A percentile compares a stretch with the other conserved stretches of the same genome.
Evolutionary conservation across 2,113 vertebrate genomes (phyloP).

Genomic region (Nannospalax galili): DNA sequence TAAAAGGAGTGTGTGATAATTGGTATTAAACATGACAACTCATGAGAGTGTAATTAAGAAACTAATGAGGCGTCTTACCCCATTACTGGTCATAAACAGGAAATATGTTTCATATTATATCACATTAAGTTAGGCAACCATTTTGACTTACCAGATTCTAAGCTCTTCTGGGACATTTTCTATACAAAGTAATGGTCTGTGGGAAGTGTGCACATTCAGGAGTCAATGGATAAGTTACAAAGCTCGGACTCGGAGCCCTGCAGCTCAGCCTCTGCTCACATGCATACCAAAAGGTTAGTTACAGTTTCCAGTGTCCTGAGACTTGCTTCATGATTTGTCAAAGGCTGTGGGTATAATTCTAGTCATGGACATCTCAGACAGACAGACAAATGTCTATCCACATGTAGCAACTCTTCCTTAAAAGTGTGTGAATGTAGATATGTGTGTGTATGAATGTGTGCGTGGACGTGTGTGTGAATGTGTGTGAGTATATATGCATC

Average conservation of each 20-base stretch:
- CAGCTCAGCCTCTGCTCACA: background rate
- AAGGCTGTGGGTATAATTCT: background rate
- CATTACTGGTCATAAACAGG: constrained; percentile 26
- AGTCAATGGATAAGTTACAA: background rate
- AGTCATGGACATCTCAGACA: background rate
- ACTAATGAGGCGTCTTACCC: constrained; percentile 46
- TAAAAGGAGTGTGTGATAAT: constrained; percentile 56
- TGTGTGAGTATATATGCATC: too few species aligned
- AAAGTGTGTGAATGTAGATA: background rate
- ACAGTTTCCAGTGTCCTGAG: background rate
- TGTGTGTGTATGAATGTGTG: too few species aligned
- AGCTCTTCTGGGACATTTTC: constrained; percentile 15
- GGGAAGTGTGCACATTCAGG: background rate
- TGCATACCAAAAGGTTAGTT: background rate
- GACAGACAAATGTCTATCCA: background rate
- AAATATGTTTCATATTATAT: constrained; percentile 29
- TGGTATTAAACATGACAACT: constrained; percentile 54
- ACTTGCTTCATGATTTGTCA: background rate
- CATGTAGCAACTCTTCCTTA: background rate
- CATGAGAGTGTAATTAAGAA: constrained; percentile 54
- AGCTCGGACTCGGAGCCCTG: background rate
- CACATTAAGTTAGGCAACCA: background rate
- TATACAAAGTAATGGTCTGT: background rate
- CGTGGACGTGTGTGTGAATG: too few species aligned
- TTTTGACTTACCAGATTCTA: constrained; percentile 47